phyloP scores from a whole-genome alignment of 2,888 invertebrate species.

The Drosophila yooni region DNA sequence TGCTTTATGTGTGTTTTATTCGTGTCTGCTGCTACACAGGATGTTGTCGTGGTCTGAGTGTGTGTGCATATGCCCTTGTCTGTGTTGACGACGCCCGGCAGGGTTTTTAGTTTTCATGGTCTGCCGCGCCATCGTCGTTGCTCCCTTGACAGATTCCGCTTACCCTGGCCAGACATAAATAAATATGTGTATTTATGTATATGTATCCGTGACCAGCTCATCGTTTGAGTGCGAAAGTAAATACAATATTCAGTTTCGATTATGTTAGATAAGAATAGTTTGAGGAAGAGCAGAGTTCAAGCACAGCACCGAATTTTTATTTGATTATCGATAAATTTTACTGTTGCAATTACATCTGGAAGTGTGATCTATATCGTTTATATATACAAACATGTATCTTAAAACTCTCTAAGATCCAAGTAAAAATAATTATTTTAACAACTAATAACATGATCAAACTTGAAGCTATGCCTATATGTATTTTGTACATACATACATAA shows the following conservation, averaged over 20 bases:
- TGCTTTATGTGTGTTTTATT: constrained; percentile 39
- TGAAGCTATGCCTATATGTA: not conserved
- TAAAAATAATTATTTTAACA: constrained; percentile 7
- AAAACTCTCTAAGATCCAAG: not conserved
- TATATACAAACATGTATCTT: not conserved
- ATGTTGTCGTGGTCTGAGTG: constrained; percentile 54
- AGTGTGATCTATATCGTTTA: not conserved
- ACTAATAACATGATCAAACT: constrained; percentile 17
- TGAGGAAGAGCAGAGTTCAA: not conserved
- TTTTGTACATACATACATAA: constrained; percentile 4
- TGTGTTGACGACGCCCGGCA: constrained; percentile 36
- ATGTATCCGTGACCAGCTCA: not conserved
- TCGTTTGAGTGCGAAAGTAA: constrained; percentile 12
- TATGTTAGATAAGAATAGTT: not conserved
- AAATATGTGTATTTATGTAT: not conserved
- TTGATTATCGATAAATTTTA: not conserved
- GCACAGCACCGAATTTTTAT: not conserved
- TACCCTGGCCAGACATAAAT: constrained; percentile 27
- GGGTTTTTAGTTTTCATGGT: constrained; percentile 53
- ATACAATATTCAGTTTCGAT: constrained; percentile 4
- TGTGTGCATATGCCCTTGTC: constrained; percentile 23
- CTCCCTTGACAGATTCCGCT: constrained; percentile 39
- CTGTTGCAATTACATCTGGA: not conserved
- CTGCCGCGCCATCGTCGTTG: constrained; percentile 41
- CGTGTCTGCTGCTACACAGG: constrained; percentile 53